Evolutionary conservation across 1,140 invertebrate species (phyloP).

Genomic region (Drosophila trapezifrons): DNA sequence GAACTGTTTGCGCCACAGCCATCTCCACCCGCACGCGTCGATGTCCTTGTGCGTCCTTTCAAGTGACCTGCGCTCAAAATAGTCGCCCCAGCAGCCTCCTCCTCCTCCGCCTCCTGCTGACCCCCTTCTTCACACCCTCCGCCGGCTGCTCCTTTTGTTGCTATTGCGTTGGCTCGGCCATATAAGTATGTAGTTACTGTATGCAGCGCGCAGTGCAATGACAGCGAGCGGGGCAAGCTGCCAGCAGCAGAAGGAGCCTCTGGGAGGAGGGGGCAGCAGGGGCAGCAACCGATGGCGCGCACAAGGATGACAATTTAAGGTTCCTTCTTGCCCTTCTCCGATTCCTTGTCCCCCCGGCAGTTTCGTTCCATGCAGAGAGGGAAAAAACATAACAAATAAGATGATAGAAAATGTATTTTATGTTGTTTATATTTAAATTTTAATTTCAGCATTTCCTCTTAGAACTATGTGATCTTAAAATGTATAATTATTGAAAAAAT

Average conservation of each 20-base stretch:
- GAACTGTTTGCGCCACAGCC: slow-evolving; percentile 42
- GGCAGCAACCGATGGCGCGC: slow-evolving; percentile 52
- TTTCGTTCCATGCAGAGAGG: neutral
- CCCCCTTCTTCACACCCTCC: neutral
- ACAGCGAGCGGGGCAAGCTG: slow-evolving; percentile 55
- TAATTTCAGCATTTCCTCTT: too few species aligned
- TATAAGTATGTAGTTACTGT: slow-evolving; percentile 22
- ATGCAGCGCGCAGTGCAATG: slow-evolving; percentile 65
- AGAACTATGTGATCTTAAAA: too few species aligned
- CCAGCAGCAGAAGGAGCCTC: slow-evolving; percentile 35
- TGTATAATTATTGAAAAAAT: too few species aligned
- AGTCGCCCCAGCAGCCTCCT: slow-evolving; percentile 40
- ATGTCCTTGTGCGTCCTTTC: slow-evolving; percentile 76
- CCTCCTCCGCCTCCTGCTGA: slow-evolving; percentile 1
- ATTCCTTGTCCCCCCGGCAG: slow-evolving; percentile 5
- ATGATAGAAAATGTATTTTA: neutral
- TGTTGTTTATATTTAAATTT: too few species aligned
- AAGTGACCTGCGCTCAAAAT: slow-evolving; percentile 75
- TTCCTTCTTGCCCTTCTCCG: slow-evolving; percentile 27
- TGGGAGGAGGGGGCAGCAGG: slow-evolving; percentile 11
- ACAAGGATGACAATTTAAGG: slow-evolving; percentile 70
- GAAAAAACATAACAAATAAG: neutral
- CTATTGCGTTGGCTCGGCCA: slow-evolving; percentile 8
- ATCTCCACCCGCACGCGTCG: slow-evolving; percentile 45
- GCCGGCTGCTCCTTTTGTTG: slow-evolving; percentile 19